Evolutionary conservation across 2,113 vertebrate species (phyloP), one percentile per base, ranked within the genome.

Genomic region (Cinclus cinclus): DNA sequence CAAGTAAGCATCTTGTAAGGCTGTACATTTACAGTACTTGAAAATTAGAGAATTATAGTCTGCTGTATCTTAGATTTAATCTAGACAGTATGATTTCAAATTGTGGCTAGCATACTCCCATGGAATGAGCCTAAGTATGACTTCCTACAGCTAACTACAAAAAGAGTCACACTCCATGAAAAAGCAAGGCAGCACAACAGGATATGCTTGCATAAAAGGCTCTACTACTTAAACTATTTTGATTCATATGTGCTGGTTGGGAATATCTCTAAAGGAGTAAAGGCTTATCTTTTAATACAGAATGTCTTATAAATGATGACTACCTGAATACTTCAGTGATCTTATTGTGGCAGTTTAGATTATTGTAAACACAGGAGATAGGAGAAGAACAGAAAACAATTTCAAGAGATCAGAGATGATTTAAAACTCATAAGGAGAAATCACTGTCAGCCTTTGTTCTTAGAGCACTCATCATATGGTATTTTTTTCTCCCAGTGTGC

Each of bases 341-440:
- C 74, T 94, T 94, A 97, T 85, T 77, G 94, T 96, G 97, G 84
- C 62, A 95, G 53, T 91, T 96, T 81, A 97, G 93, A 97, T 83
- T 94, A 92, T 5, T 96, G 92, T 93, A 97, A 97, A 97, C 89
- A 95, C 71, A 94, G 90, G 90, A 97, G 83, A 88, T 77, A 78
- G 71, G 87, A 95, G 53, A 75, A 75, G 71, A 88, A 93, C 70
- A 95, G 89, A 94, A 97, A 97, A 96, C 73, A 96, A 97, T 97
- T 97, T 90, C 59, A 92, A 76, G 92, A 97, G 91, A 97, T 96
- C 92, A 95, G 94, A 74, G 94, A 96, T 95, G 91, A 97, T 97
- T 97, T 97, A 96, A 96, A 97, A 97, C 90, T 96, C 94, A 91
- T 92, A 97, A 95, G 89, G 76, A 95, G 89, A 96, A 97, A 96